Evolutionary conservation across 2,888 invertebrate species (phyloP).

Genomic region (Ormia ochracea): DNA sequence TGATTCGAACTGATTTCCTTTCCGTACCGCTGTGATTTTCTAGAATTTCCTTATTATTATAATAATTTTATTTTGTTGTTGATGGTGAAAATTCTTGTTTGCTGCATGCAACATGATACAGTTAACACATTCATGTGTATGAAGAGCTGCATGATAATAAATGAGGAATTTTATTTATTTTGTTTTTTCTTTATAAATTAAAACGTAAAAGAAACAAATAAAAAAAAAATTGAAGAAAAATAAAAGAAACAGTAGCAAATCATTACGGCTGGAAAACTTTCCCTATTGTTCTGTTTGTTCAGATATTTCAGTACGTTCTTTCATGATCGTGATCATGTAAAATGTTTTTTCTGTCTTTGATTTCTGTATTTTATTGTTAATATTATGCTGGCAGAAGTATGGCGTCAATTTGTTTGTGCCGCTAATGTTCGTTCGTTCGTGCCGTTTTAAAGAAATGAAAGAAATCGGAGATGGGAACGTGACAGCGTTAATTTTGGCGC

Average conservation of each 20-base stretch:
- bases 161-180: slow-evolving; percentile 26
- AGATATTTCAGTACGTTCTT: slow-evolving; percentile 31
- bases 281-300: slow-evolving; percentile 55
- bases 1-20: slow-evolving; percentile 47
- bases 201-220: no score
- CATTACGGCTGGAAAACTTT: slow-evolving; percentile 54
- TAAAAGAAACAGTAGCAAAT: slow-evolving; percentile 22
- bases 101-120: slow-evolving; percentile 38
- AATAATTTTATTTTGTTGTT: background rate
- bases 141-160: background rate
- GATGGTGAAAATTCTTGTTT: slow-evolving; percentile 46
- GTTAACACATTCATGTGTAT: slow-evolving; percentile 7
- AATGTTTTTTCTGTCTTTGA: background rate
- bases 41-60: slow-evolving; percentile 17
- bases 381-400: slow-evolving; percentile 28
- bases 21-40: slow-evolving; percentile 25
- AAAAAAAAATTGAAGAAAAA: no score
- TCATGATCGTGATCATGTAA: slow-evolving; percentile 53
- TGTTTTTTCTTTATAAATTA: slow-evolving; percentile 13
- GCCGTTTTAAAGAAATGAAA: slow-evolving; percentile 36
- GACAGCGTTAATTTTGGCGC: no score
- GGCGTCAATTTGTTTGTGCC: slow-evolving; percentile 60
- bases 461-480: slow-evolving; percentile 4
- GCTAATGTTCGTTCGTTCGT: slow-evolving; percentile 16
- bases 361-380: slow-evolving; percentile 19